phyloP scores from a whole-genome alignment of 2,888 invertebrate genomes.

The Allophyes oxyacanthae region DNA sequence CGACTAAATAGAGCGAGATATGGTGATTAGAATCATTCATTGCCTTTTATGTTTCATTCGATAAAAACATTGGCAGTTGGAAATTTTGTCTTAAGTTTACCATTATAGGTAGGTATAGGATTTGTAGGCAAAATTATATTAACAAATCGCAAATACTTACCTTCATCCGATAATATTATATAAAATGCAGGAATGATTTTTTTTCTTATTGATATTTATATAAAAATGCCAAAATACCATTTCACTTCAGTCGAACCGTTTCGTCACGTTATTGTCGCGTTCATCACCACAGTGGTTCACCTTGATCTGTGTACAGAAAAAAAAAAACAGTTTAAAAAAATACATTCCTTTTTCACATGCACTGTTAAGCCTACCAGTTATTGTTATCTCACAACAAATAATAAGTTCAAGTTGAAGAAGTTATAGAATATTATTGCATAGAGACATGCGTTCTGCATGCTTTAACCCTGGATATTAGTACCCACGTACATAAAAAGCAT shows the following conservation, averaged over 20 bases:
- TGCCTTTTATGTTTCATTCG: neutral
- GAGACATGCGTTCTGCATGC: slow-evolving; percentile 74
- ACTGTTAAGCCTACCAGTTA: slow-evolving; percentile 59
- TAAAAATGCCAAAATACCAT: slow-evolving; percentile 52
- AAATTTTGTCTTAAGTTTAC: slow-evolving; percentile 27
- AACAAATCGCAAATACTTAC: slow-evolving; percentile 33
- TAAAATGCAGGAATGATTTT: slow-evolving; percentile 69
- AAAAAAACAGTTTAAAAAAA: slow-evolving; percentile 9
- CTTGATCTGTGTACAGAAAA: slow-evolving; percentile 71
- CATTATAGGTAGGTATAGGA: slow-evolving; percentile 3
- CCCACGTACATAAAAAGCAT: slow-evolving; percentile 71
- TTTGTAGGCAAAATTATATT: slow-evolving; percentile 27
- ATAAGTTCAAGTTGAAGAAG: slow-evolving; percentile 66
- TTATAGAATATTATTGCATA: slow-evolving; percentile 44
- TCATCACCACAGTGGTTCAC: slow-evolving; percentile 74
- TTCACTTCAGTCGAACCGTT: slow-evolving; percentile 48
- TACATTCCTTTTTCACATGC: slow-evolving; percentile 35
- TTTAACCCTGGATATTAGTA: slow-evolving; percentile 67
- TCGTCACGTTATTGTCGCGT: slow-evolving; percentile 33
- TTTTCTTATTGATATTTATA: slow-evolving; percentile 49
- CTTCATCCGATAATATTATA: slow-evolving; percentile 43
- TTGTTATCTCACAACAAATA: slow-evolving; percentile 89
- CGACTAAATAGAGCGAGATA: no score
- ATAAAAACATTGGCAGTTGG: slow-evolving; percentile 38
- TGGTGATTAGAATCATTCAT: no score